These are phyloP conservation scores for Metaphire vulgaris DNA, from an alignment of 1,140 invertebrate genomes.

Conservation along the genomic window DNA sequence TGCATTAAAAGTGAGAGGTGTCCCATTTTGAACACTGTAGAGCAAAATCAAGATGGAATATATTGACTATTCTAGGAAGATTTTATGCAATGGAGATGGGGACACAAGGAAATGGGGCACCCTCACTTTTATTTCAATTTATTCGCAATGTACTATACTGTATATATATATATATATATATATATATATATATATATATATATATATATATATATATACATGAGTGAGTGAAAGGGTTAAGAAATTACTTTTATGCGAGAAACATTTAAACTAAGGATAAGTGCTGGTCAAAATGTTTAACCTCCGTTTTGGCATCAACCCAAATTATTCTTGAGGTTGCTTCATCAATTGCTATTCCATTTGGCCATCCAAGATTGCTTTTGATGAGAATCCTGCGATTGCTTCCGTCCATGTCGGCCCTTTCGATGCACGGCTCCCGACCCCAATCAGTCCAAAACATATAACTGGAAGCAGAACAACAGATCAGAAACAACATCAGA, in stretches of 20 bases:
- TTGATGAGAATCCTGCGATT: conserved; percentile 53
- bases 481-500: neutral
- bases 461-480: conserved; percentile 38
- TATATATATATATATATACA: conserved; percentile 32
- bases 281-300: neutral
- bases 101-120: too few relatives aligned
- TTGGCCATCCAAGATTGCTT: conserved; percentile 95
- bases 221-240: neutral
- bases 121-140: too few relatives aligned
- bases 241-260: neutral
- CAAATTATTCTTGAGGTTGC: conserved; percentile 79
- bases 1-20: too few relatives aligned
- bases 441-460: conserved; percentile 99
- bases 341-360: conserved; percentile 93
- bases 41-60: too few relatives aligned
- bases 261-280: neutral
- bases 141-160: too few relatives aligned
- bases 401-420: conserved; percentile 88
- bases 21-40: too few relatives aligned
- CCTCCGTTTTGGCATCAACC: conserved; percentile 69
- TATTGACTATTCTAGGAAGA: too few relatives aligned
- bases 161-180: too few relatives aligned
- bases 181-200: too few relatives aligned
- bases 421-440: conserved; percentile 88
- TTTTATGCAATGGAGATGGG: too few relatives aligned